Base-by-base conservation (phyloP, 1,140 invertebrate genomes). In the Atopsyche davidsoni region DNA sequence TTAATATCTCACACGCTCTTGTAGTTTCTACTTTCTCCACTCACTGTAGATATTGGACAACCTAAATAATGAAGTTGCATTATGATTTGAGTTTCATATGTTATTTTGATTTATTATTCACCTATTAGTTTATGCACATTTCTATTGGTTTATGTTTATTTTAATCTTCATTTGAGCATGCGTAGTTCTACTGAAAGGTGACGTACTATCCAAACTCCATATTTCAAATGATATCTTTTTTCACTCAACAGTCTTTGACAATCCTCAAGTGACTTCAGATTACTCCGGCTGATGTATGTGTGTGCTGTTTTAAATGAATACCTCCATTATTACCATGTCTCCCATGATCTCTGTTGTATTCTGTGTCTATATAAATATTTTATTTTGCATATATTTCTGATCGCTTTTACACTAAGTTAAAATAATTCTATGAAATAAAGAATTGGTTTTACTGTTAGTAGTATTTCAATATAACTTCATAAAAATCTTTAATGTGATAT, bases 121-220 rank as follows among this genome's bases (percentile, higher is more conserved):
- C 7, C 14, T 10, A 4, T 35, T 35, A 35, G 6, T 35, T 35
- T 10, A 9, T 39, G 35, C 46, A 49, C 35, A 31, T 42, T 23
- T 28, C 7, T 35, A 16, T 10, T 35, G 6, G 4, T 35, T 35
- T 42, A 23, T 40, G 9, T 18, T 40, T 3, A 16, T 4, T 18
- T 36, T 36, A 36, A 17, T 39, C 17, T 49, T 50, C 28, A 43
- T 49, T 49, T 32, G 31, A 40, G 55, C 55, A 57, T 57, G 55
- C 18, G 25, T 57, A 57, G 55, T 46, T 52, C 45, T 57, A 34
- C 34, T 24, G 19, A 73, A 74, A 72, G 75, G 74, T 77, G 75
- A 76, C 74, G 72, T 76, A 77, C 75, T 77, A 77, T 75, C 75
- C 69, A 75, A 76, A 75, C 73, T 76, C 66, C 59, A 52, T 48